phyloP scores from a whole-genome alignment of 2,888 invertebrate species.

The Lepidochrysops patricia region DNA sequence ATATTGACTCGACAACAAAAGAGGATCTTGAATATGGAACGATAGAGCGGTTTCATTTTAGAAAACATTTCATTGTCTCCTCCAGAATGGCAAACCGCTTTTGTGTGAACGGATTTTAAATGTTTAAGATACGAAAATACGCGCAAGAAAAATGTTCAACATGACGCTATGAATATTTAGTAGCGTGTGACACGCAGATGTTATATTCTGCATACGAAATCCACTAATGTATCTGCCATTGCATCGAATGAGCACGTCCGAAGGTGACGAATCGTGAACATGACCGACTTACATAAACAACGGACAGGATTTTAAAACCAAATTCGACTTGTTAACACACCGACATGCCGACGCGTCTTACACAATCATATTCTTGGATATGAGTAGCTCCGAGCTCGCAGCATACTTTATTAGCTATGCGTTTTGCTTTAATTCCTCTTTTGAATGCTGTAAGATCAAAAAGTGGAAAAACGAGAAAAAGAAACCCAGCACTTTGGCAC shows the following conservation, averaged over 20 bases:
- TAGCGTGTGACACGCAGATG: slow-evolving; percentile 57
- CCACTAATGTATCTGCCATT: slow-evolving; percentile 36
- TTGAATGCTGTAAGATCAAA: too few relatives aligned
- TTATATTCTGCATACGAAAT: slow-evolving; percentile 50
- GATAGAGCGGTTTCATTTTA: slow-evolving; percentile 7
- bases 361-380: neutral
- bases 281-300: slow-evolving; percentile 3
- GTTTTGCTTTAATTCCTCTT: too few relatives aligned
- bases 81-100: slow-evolving; percentile 20
- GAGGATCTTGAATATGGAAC: slow-evolving; percentile 2
- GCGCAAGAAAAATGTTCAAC: slow-evolving; percentile 29
- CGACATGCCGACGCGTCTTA: neutral
- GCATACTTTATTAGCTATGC: neutral
- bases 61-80: slow-evolving; percentile 10
- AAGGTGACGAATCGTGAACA: slow-evolving; percentile 4
- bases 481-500: neutral
- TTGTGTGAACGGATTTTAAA: slow-evolving; percentile 22
- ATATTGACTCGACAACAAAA: slow-evolving; percentile 4
- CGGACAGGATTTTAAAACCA: neutral
- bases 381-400: neutral
- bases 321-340: neutral
- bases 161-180: slow-evolving; percentile 45
- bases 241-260: slow-evolving; percentile 33
- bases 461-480: too few relatives aligned
- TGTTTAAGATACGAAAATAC: slow-evolving; percentile 21